Conservation (phyloP, 1,140 invertebrate genomes). For the Drosophila miranda region DNA sequence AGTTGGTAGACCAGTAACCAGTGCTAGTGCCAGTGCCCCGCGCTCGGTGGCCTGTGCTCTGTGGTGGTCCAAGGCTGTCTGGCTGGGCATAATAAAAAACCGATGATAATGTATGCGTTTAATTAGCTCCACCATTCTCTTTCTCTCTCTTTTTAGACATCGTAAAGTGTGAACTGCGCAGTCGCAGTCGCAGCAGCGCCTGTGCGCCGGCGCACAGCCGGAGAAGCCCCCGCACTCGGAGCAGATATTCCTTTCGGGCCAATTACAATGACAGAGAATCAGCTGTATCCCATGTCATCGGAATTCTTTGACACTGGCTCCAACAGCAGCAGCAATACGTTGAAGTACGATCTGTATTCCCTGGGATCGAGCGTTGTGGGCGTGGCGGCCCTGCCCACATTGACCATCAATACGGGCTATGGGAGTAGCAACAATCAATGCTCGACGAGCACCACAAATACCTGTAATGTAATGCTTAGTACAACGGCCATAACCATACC, state of each 20-base stretch:
- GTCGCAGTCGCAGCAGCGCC: conserved; percentile 50
- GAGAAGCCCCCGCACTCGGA: conserved; percentile 1
- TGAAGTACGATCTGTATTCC: conserved; percentile 76
- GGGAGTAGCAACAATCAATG: conserved; percentile 29
- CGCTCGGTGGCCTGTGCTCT: too few species aligned
- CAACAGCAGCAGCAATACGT: conserved; percentile 77
- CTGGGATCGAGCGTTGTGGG: conserved; percentile 57
- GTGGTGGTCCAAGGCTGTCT: conserved; percentile 36
- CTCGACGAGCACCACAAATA: conserved; percentile 56
- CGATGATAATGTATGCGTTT: conserved; percentile 34
- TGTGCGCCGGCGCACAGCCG: conserved; percentile 46
- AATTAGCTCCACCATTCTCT: conserved; percentile 17
- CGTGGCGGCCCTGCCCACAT: conserved; percentile 53
- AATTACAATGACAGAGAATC: conserved; percentile 77
- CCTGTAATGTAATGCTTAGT: conserved; percentile 76
- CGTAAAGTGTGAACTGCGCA: conserved; percentile 42
- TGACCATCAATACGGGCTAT: conserved; percentile 64
- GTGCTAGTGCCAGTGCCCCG: neutral
- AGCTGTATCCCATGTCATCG: conserved; percentile 80
- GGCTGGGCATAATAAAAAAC: conserved; percentile 22
- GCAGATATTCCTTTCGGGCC: neutral
- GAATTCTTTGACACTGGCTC: conserved; percentile 81
- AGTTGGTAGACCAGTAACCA: conserved; percentile 21
- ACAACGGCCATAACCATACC: conserved; percentile 80
- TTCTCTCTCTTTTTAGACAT: conserved; percentile 46